Base-by-base conservation (phyloP, 1,140 invertebrate genomes). In the Propsilocerus akamusi region DNA sequence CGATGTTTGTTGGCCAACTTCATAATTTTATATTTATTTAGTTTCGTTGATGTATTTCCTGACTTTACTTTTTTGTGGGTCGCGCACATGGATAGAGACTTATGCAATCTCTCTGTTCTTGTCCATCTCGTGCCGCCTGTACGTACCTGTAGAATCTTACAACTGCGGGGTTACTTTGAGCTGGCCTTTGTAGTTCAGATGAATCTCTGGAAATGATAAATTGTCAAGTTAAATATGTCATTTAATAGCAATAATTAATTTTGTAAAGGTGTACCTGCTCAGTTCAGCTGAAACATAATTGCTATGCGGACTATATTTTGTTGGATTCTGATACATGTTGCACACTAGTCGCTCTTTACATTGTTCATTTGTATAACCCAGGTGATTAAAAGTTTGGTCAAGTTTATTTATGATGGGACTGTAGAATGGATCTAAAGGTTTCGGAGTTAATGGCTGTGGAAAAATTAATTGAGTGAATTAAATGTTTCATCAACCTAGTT, bases 271-370 rank as follows among this genome's bases (percentile, higher is more conserved):
- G 72, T 68, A 90, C 86, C 84, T 86, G 72, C 83, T 87, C 11
- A 90, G 67, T 62, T 88, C 81, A 52, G 80, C 81, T 17, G 84
- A 88, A 5, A 89, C 71, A 30, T 86, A 70, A 67, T 88, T 89
- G 60, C 85, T 88, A 61, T 87, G 80, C 1, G 86, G 85, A 53
- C 81, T 77, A 57, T 80, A 87, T 52, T 73, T 73, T 23, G 70
- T 62, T 2, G 85, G 86, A 58, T 81, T 81, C 57, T 81, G 82
- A 67, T 89, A 90, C 72, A 88, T 78, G 52, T 77, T 79, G 62
- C 85, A 90, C 2, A 88, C 75, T 2, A 86, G 72, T 54, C 82
- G 67, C 57, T 88, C 82, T 50, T 74, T 72, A 60, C 86, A 90
- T 0, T 71, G 70, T 54, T 82, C 77, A 3, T 85, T 83, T 1